Evolutionary conservation across 2,888 invertebrate species (phyloP).

Genomic region (Eledona agricola): DNA sequence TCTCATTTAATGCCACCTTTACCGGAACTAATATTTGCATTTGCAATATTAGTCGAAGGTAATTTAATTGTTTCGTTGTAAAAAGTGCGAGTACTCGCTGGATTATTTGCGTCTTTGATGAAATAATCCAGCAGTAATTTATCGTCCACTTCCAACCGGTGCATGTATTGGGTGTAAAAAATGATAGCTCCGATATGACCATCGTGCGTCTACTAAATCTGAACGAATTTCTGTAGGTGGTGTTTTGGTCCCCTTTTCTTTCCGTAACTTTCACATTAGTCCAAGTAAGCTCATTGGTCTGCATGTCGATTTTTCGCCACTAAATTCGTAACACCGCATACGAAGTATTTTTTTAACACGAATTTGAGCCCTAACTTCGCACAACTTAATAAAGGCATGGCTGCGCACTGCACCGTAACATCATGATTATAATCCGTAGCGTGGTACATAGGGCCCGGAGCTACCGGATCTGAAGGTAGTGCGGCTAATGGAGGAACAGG

Average conservation of each 20-base stretch:
- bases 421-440: constrained; percentile 59
- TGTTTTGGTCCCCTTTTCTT: constrained; percentile 44
- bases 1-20: constrained; percentile 30
- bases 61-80: constrained; percentile 28
- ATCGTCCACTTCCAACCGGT: no score
- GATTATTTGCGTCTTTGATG: no score
- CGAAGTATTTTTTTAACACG: constrained; percentile 3
- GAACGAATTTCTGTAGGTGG: constrained; percentile 39
- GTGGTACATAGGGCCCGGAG: constrained; percentile 64
- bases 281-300: constrained; percentile 42
- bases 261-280: constrained; percentile 43
- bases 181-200: no score
- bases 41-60: constrained; percentile 33
- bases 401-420: constrained; percentile 56
- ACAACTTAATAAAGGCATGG: constrained; percentile 40
- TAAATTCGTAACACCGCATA: no score
- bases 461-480: constrained; percentile 58
- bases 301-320: constrained; percentile 31
- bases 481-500: constrained; percentile 58
- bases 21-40: constrained; percentile 15
- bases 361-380: constrained; percentile 19
- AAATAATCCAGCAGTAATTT: no score
- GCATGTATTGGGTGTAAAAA: no score
- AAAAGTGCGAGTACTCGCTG: no score
- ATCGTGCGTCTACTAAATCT: no score